Conservation (phyloP, 2,797 vertebrate species). For the Acipenser oxyrinchus region DNA sequence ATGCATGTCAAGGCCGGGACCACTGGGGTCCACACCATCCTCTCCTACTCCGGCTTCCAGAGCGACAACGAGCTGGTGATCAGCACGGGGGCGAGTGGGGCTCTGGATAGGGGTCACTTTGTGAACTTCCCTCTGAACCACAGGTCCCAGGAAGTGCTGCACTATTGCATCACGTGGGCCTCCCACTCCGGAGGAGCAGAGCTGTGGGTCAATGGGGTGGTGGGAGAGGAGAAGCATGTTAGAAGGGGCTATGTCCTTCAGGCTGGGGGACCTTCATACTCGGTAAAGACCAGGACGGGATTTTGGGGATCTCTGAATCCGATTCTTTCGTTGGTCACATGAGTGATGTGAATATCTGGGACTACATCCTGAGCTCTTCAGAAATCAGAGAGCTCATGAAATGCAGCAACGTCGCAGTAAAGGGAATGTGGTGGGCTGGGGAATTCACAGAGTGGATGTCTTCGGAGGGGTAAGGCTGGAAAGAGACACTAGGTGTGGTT, state of each 20-base stretch:
- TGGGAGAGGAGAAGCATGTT: constrained; percentile 47
- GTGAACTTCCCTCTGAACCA: constrained; percentile 57
- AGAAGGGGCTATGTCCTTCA: constrained; percentile 44
- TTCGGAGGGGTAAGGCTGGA: constrained; percentile 66
- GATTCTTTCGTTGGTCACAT: constrained; percentile 60
- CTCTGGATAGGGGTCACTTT: constrained; percentile 64
- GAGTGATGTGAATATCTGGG: constrained; percentile 67
- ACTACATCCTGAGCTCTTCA: constrained; percentile 46
- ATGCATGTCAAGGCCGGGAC: constrained; percentile 52
- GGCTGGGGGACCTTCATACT: constrained; percentile 49
- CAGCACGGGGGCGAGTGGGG: constrained; percentile 52
- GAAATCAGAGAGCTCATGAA: constrained; percentile 54
- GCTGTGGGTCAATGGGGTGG: constrained; percentile 66
- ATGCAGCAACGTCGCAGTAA: constrained; percentile 39
- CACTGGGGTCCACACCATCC: constrained; percentile 45
- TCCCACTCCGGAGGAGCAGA: constrained; percentile 45
- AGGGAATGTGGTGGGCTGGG: constrained; percentile 73
- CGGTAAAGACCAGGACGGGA: constrained; percentile 62
- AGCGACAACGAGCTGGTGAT: constrained; percentile 63
- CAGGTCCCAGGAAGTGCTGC: constrained; percentile 51
- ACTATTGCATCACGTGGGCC: constrained; percentile 69
- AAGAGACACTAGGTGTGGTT: constrained; percentile 57
- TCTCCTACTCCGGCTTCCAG: constrained; percentile 61
- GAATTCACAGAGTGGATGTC: constrained; percentile 55
- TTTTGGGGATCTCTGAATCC: constrained; percentile 59